A percentile compares a stretch with the other conserved stretches of the same genome.
Conservation (phyloP, 2,797 vertebrate genomes). For the Pseudochirops corinnae region DNA sequence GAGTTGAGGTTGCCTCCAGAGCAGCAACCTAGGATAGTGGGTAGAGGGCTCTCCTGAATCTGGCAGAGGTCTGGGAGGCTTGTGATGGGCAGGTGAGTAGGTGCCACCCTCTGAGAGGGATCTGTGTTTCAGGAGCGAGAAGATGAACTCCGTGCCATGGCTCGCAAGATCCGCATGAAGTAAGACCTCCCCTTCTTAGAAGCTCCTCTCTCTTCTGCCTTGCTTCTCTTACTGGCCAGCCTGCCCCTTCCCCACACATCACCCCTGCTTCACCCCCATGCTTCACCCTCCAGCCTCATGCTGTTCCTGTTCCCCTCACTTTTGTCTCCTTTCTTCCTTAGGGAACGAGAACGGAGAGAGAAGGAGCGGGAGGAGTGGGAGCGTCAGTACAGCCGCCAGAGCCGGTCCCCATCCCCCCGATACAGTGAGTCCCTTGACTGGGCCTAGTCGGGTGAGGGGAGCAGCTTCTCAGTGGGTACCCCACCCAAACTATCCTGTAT, state of each 20-base stretch:
- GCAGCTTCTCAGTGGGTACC: neutral
- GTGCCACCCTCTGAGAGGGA: neutral
- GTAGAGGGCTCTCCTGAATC: neutral
- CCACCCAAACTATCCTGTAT: neutral
- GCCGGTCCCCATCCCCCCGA: slow-evolving; percentile 92
- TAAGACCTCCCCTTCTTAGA: slow-evolving; percentile 80
- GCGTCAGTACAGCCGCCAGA: slow-evolving; percentile 92
- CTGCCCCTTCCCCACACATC: no score
- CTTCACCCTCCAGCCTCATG: neutral
- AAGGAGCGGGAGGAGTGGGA: slow-evolving; percentile 96
- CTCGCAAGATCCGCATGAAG: slow-evolving; percentile 98
- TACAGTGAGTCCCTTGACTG: slow-evolving; percentile 76
- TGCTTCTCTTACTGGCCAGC: no score
- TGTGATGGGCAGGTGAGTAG: neutral
- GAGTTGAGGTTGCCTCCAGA: neutral
- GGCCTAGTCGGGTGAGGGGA: neutral
- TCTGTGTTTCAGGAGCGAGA: slow-evolving; percentile 90
- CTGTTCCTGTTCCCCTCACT: neutral
- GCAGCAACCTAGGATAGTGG: neutral
- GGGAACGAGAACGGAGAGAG: slow-evolving; percentile 93
- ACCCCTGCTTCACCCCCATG: no score
- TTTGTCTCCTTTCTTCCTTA: slow-evolving; percentile 66
- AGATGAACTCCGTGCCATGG: slow-evolving; percentile 96
- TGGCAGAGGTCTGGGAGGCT: neutral
- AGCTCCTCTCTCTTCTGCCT: neutral